phyloP scores from a whole-genome alignment of 2,888 invertebrate genomes.

The Uloborus plumipes region DNA sequence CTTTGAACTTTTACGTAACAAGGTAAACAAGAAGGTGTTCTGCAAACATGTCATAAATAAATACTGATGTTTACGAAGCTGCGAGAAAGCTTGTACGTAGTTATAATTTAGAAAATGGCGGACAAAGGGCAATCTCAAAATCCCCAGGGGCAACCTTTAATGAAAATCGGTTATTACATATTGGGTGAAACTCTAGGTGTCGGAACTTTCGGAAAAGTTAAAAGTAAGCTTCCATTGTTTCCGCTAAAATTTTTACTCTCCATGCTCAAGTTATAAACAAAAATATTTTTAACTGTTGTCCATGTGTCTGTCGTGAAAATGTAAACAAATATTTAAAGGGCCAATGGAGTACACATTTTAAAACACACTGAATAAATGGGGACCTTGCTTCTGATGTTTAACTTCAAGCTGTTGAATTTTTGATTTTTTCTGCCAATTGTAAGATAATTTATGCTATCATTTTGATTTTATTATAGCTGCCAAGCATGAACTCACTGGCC shows the following conservation, averaged over 20 bases:
- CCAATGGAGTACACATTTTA: neutral
- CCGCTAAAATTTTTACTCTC: neutral
- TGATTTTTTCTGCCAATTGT: neutral
- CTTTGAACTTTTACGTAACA: no score
- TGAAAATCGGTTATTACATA: constrained; percentile 98
- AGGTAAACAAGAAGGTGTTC: no score
- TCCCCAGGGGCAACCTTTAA: constrained; percentile 72
- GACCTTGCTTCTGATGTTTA: neutral
- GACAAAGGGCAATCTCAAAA: constrained; percentile 62
- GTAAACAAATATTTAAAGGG: constrained; percentile 26
- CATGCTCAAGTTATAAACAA: neutral
- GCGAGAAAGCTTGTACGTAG: no score
- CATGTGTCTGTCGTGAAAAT: constrained; percentile 7
- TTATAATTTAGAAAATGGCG: constrained; percentile 56
- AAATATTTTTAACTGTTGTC: neutral
- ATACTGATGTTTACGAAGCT: no score
- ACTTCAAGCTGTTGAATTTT: neutral
- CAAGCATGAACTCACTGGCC: constrained; percentile 95
- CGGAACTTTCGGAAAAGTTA: constrained; percentile 99
- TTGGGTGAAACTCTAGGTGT: constrained; percentile 94
- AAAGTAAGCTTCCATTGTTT: constrained; percentile 76
- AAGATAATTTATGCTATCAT: neutral
- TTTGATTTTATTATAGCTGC: constrained; percentile 78
- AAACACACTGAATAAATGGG: neutral
- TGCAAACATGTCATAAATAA: no score